Evolutionary conservation across 1,140 invertebrate species (phyloP).

Genomic region (Lasioglossum baleicum): DNA sequence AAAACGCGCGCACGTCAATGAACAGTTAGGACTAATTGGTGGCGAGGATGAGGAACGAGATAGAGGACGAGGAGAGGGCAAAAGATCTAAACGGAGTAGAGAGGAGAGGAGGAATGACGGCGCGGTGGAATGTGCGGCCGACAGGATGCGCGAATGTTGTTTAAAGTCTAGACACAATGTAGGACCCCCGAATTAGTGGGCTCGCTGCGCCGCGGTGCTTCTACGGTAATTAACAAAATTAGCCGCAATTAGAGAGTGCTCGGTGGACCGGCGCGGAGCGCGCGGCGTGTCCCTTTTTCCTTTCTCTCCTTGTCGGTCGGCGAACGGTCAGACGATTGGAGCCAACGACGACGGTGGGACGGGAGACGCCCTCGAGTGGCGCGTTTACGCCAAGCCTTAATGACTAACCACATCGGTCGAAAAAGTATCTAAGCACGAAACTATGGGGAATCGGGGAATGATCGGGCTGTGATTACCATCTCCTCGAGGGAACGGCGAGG

Average conservation of each 20-base stretch:
- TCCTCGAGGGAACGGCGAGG: neutral
- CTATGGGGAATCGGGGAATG: conserved; percentile 50
- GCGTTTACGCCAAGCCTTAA: conserved; percentile 66
- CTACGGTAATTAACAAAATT: conserved; percentile 78
- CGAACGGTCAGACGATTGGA: conserved; percentile 2
- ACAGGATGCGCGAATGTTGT: conserved; percentile 74
- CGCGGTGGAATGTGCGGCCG: conserved; percentile 17
- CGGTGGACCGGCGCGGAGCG: conserved; percentile 41
- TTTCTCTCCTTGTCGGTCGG: neutral
- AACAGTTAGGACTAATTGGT: conserved; percentile 46
- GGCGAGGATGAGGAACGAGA: conserved; percentile 23
- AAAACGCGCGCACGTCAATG: neutral
- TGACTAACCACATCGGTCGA: conserved; percentile 60
- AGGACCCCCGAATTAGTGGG: conserved; percentile 76
- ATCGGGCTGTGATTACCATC: conserved; percentile 41
- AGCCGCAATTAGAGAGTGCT: conserved; percentile 77
- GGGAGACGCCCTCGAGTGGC: conserved; percentile 28
- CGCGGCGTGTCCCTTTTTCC: conserved; percentile 43
- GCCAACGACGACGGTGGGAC: neutral
- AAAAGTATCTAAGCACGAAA: conserved; percentile 53
- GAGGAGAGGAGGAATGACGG: conserved; percentile 30
- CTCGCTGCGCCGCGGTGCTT: conserved; percentile 58
- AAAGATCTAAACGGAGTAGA: too few relatives aligned
- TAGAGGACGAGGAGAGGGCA: neutral
- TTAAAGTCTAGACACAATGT: conserved; percentile 79